These are phyloP conservation scores for Gadus chalcogrammus DNA, from an alignment of 2,113 vertebrate species.

Conservation along the genomic window DNA sequence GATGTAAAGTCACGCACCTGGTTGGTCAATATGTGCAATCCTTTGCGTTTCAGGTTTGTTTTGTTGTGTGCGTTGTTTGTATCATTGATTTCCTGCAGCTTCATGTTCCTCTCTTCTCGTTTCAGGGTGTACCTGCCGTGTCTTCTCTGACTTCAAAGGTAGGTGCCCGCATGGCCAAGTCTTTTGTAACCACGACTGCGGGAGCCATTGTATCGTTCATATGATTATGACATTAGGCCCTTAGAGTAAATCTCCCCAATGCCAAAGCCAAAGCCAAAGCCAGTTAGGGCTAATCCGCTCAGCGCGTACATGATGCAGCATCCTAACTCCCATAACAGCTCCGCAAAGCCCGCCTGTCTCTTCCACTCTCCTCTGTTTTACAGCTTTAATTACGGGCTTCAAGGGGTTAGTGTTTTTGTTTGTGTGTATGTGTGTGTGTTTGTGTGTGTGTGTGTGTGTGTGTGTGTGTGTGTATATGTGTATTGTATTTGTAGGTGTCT, in stretches of 20 bases:
- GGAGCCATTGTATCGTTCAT: constrained; percentile 65
- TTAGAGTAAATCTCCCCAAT: constrained; percentile 67
- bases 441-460: background rate
- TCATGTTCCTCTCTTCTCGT: constrained; percentile 40
- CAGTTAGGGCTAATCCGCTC: constrained; percentile 64
- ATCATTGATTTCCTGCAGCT: constrained; percentile 21
- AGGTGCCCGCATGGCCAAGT: constrained; percentile 42
- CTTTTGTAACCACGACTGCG: constrained; percentile 60
- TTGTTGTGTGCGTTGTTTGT: constrained; percentile 16
- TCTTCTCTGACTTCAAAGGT: constrained; percentile 62
- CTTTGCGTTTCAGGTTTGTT: background rate
- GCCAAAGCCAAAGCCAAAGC: constrained; percentile 59
- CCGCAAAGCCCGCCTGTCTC: constrained; percentile 64
- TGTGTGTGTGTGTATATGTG: background rate
- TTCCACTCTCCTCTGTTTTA: constrained; percentile 57
- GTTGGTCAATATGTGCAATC: too few species aligned
- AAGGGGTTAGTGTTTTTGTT: constrained; percentile 38
- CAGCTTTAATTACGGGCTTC: constrained; percentile 65
- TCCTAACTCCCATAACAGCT: constrained; percentile 52
- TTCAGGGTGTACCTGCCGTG: constrained; percentile 39
- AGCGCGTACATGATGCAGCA: constrained; percentile 55
- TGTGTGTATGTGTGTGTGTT: constrained; percentile 23
- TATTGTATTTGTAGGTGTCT: too few species aligned
- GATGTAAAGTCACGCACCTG: too few species aligned
- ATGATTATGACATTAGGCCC: constrained; percentile 61